Base-by-base conservation (phyloP, 1,140 invertebrate genomes). In the Littorina saxatilis region DNA sequence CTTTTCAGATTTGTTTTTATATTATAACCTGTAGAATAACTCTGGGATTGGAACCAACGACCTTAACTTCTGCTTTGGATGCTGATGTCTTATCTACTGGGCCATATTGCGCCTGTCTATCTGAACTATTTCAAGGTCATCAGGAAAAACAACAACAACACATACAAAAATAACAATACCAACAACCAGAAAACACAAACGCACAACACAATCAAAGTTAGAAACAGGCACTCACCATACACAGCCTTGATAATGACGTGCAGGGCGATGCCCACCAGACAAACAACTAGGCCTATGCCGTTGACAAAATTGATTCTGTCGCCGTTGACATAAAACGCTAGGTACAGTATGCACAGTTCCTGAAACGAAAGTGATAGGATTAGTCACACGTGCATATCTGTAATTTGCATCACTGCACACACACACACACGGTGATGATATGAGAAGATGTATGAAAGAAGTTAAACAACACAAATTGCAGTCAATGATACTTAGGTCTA, bases 321-420 rank as follows among this genome's bases (percentile, higher is more conserved):
- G 23, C 96, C 96, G 89, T 96, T 97, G 79, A 96, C 94, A 86
- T 95, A 94, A 80, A 97, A 95, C 20, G 98, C 98, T 87, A 99
- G 91, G 13, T 95, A 94, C 82, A 99, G 92, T 83, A 97, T 97
- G 88, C 95, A 96, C 85, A 99, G 95, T 94, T 99, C 98, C 97
- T 98, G 74, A 1, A 76, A 29, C 32, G n/a, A 4, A 52, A n/a
- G n/a, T n/a, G n/a, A n/a, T n/a, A n/a, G n/a, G n/a, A n/a, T n/a
- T 47, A 75, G 27, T 50, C 43, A 75, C 15, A 1, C 29, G 13
- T 50, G 23, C 72, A 27, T 4, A 27, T 35, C 9, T 35, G 11
- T 27, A 68, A 52, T 15, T 52, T 52, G 23, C 23, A 52, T 52
- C 13, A 52, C 47, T 52, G 23, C 4, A 37, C 17, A 11, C 13